Evolutionary conservation across 2,113 vertebrate species (phyloP), one percentile per base, ranked within the genome.

Genomic region (Tichodroma muraria): DNA sequence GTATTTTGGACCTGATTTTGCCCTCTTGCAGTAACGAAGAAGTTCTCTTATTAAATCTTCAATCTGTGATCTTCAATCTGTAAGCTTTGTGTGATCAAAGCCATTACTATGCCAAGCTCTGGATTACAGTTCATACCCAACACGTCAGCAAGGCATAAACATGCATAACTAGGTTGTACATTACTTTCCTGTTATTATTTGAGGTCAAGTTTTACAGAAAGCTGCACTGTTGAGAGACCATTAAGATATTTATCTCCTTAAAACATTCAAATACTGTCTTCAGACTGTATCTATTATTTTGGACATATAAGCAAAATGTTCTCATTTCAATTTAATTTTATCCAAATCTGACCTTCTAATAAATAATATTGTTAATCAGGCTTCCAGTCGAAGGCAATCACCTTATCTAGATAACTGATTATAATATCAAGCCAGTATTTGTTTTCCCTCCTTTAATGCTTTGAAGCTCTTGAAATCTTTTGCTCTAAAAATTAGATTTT

Each of bases 201-300:
- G 86, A 95, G 73, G 88, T 94, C 84, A 94, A n/a, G 80, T 84
- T 89, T 88, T 73, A 80, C 72, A 94, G 87, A 78, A 88, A 40
- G 13, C 21, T 70, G 17, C 60, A 40, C 35, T 59, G 15, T 42
- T 85, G 38, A 88, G 28, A 80, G 16, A 63, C 38, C n/a, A 59
- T 73, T 77, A 83, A 86, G 63, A 92, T 93, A 80, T 88, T 96
- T 94, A 80, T 85, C 83, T 95, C 87, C 76, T 92, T 93, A 94
- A 70, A 93, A 88, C 59, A 82, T 60, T 90, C 64, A 91, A 79
- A 80, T 81, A 86, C 40, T 89, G 27, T 75, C 88, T 94, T 89
- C 61, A 95, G 71, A 80, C 38, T 79, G 22, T 79, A 42, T 53
- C 38, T 91, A 31, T 78, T 95, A 66, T 93, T 93, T 95, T 91